These are phyloP conservation scores for Cerceris ruficornis DNA, from an alignment of 2,888 invertebrate genomes.

Conservation along the genomic window DNA sequence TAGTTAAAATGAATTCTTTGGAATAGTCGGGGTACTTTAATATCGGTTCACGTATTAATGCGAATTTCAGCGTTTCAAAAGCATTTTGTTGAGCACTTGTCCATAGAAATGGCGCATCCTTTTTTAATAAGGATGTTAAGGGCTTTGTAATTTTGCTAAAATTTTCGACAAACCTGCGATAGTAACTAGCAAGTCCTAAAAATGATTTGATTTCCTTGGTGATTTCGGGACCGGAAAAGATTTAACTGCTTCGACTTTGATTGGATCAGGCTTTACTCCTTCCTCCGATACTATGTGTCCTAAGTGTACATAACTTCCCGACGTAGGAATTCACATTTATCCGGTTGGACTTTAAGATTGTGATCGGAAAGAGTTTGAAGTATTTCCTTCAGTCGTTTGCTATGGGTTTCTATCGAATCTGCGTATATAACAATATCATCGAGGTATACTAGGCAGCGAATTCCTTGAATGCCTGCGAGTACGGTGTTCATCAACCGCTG, in stretches of 20 bases:
- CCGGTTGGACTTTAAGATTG: conserved; percentile 52
- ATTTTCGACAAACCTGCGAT: conserved; percentile 70
- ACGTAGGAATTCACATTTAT: no score
- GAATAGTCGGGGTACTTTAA: conserved; percentile 43
- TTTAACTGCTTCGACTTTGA: no score
- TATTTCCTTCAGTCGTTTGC: conserved; percentile 59
- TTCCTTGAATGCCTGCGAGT: conserved; percentile 65
- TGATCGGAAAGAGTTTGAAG: conserved; percentile 70
- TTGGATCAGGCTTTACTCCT: conserved; percentile 66
- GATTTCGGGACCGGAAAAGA: conserved; percentile 44
- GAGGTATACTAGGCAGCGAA: conserved; percentile 73
- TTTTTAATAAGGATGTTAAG: conserved; percentile 60
- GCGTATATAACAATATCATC: conserved; percentile 75
- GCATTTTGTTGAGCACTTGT: conserved; percentile 35
- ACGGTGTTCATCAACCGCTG: conserved; percentile 71
- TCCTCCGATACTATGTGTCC: conserved; percentile 64
- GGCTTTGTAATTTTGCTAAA: conserved; percentile 67
- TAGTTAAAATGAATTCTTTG: conserved; percentile 69
- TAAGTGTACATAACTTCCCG: conserved; percentile 50
- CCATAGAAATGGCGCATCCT: conserved; percentile 62
- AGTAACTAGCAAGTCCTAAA: conserved; percentile 73
- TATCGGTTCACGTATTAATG: conserved; percentile 42
- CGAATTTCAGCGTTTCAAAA: conserved; percentile 27
- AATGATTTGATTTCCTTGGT: conserved; percentile 65
- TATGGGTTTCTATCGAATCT: conserved; percentile 62